Evolutionary conservation across 2,888 invertebrate genomes (phyloP).

Genomic region (Parascotia fuliginaria): DNA sequence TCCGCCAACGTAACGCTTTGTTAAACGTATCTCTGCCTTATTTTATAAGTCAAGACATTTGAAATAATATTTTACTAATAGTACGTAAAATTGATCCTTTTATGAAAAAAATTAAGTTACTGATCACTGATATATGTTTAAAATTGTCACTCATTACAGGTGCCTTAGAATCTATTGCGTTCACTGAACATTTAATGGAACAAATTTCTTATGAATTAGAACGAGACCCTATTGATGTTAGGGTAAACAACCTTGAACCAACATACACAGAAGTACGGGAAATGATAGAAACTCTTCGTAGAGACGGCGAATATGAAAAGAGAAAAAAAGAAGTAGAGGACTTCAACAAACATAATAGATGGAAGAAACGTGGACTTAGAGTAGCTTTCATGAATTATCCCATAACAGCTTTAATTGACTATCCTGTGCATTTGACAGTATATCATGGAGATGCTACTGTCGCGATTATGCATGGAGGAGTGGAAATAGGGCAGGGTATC

Average conservation of each 20-base stretch:
- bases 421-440: background rate
- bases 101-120: too few species aligned
- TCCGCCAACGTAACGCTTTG: too few species aligned
- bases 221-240: constrained; percentile 85
- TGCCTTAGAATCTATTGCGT: constrained; percentile 82
- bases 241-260: constrained; percentile 77
- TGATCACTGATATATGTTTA: too few species aligned
- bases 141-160: too few species aligned
- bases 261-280: constrained; percentile 56
- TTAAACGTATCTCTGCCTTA: too few species aligned
- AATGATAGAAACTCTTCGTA: constrained; percentile 81
- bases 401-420: background rate
- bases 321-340: constrained; percentile 73
- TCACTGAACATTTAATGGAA: constrained; percentile 88
- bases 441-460: constrained; percentile 1
- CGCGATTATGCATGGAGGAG: constrained; percentile 12
- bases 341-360: constrained; percentile 72
- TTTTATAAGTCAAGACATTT: too few species aligned
- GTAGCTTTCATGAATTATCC: constrained; percentile 10
- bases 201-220: constrained; percentile 82
- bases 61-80: too few species aligned
- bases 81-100: too few species aligned
- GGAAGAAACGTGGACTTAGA: constrained; percentile 8
- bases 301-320: constrained; percentile 65
- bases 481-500: constrained; percentile 24